Percentiles rank a stretch among this genome's conserved stretches.
Conservation (phyloP, 1,140 invertebrate species). For the Plutomurus gul region DNA sequence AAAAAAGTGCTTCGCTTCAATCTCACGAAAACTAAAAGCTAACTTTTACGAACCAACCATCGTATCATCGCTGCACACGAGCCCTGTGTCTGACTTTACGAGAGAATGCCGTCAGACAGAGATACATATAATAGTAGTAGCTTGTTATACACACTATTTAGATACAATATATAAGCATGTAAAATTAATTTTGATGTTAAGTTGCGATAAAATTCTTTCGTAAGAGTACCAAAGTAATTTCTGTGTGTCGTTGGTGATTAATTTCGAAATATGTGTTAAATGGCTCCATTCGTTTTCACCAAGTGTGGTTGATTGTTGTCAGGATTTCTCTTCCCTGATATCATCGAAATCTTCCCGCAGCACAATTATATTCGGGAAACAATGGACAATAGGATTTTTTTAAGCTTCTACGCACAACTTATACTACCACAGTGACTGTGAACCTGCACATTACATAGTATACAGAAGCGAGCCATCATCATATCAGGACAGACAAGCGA, state of each 20-base stretch:
- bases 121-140: not conserved
- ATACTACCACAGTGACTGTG: too few species aligned
- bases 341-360: not conserved
- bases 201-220: not conserved
- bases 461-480: not conserved
- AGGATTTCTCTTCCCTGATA: not conserved
- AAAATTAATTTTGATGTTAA: slow-evolving; percentile 1
- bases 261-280: slow-evolving; percentile 23
- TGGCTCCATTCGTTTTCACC: not conserved
- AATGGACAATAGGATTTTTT: slow-evolving; percentile 34
- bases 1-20: not conserved
- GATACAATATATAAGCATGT: not conserved
- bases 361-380: not conserved
- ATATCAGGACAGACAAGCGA: too few species aligned
- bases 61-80: not conserved
- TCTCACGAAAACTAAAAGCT: too few species aligned
- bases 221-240: not conserved
- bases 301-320: not conserved
- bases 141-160: not conserved
- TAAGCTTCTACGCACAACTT: too few species aligned
- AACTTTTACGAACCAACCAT: not conserved
- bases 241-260: slow-evolving; percentile 15
- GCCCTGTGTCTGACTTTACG: not conserved
- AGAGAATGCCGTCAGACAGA: not conserved
- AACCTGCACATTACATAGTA: not conserved